These are phyloP conservation scores for Rynchops niger DNA, from an alignment of 2,113 vertebrate species.

Conservation along the genomic window DNA sequence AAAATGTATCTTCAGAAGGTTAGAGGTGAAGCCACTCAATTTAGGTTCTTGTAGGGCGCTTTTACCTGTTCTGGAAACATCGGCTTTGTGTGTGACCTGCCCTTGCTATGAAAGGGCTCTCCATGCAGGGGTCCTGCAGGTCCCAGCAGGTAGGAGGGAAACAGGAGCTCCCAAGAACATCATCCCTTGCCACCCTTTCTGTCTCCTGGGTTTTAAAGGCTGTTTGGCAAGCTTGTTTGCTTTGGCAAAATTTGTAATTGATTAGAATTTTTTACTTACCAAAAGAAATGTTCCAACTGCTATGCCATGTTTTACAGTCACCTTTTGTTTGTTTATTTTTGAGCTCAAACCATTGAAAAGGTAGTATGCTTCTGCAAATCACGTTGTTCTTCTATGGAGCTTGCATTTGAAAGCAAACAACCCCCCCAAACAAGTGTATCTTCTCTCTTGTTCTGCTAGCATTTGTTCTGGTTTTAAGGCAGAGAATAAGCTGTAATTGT, in stretches of 20 bases:
- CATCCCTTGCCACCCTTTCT: rapidly evolving
- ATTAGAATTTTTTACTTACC: neutral
- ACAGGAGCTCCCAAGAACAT: neutral
- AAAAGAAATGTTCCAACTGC: neutral
- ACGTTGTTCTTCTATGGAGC: neutral
- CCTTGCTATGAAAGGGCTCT: neutral
- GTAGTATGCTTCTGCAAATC: neutral
- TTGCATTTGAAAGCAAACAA: neutral
- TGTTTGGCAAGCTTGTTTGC: neutral
- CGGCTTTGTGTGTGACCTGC: neutral
- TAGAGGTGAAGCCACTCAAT: neutral
- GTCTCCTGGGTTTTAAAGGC: neutral
- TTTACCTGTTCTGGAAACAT: neutral
- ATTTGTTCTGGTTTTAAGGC: neutral
- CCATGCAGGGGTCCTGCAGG: neutral
- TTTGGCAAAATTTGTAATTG: neutral
- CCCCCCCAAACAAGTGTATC: neutral
- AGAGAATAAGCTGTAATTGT: neutral
- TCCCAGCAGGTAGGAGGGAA: neutral
- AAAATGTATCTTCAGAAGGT: neutral
- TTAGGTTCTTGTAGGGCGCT: neutral
- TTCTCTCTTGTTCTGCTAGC: neutral
- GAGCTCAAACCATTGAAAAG: neutral
- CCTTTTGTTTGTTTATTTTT: neutral
- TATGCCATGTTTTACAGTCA: rapidly evolving